These are phyloP conservation scores for Tetragonisca angustula DNA, from an alignment of 2,888 invertebrate genomes.

Conservation along the genomic window DNA sequence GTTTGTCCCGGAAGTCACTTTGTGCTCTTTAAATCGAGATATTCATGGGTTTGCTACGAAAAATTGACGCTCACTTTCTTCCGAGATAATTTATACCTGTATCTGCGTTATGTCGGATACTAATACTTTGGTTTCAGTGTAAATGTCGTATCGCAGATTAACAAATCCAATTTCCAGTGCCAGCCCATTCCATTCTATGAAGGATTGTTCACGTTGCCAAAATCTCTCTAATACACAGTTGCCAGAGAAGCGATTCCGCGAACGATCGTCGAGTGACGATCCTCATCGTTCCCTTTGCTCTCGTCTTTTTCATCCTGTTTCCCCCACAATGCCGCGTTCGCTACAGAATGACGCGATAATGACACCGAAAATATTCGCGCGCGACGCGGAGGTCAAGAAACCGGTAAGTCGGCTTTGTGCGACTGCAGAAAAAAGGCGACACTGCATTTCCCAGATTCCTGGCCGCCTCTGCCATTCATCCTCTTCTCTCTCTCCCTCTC, in stretches of 20 bases:
- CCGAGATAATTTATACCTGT: too few relatives aligned
- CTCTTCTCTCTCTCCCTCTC: constrained; percentile 11
- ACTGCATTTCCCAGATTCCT: constrained; percentile 58
- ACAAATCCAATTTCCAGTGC: too few relatives aligned
- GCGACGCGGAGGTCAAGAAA: constrained; percentile 75
- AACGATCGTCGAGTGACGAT: neutral
- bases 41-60: too few relatives aligned
- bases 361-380: constrained; percentile 76
- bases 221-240: too few relatives aligned
- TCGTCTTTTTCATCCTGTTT: neutral
- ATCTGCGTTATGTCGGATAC: too few relatives aligned
- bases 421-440: constrained; percentile 29
- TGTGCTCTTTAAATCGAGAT: too few relatives aligned
- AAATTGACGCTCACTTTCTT: too few relatives aligned
- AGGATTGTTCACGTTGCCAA: too few relatives aligned
- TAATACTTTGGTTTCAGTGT: too few relatives aligned
- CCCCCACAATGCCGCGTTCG: constrained; percentile 27
- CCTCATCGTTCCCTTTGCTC: neutral
- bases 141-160: too few relatives aligned
- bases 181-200: too few relatives aligned
- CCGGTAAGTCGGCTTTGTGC: constrained; percentile 70
- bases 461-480: constrained; percentile 39
- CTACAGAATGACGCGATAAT: constrained; percentile 60
- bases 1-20: too few relatives aligned
- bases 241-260: neutral